These are phyloP conservation scores for Embiotoca jacksoni DNA, from an alignment of 2,113 vertebrate species.

Conservation along the genomic window DNA sequence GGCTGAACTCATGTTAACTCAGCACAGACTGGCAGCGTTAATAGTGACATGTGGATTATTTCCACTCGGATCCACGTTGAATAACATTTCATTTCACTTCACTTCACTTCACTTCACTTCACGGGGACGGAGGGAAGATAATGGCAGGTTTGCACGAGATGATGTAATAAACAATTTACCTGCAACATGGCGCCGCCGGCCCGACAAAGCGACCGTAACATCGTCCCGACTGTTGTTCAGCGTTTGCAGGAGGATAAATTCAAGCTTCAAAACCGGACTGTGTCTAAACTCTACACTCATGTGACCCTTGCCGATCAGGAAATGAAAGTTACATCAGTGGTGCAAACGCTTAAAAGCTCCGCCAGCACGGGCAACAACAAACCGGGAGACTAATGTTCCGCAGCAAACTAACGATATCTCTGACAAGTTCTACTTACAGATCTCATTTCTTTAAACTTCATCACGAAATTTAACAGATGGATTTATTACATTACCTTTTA, in stretches of 20 bases:
- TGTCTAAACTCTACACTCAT: slow-evolving; percentile 13
- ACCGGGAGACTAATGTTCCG: slow-evolving; percentile 24
- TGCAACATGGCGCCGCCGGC: slow-evolving; percentile 74
- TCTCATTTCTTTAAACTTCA: too few species aligned
- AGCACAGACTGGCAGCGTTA: too few species aligned
- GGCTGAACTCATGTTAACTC: too few species aligned
- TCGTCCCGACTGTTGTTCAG: slow-evolving; percentile 26
- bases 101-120: not conserved
- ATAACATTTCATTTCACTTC: slow-evolving; percentile 6
- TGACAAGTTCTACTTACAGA: too few species aligned
- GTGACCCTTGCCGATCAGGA: slow-evolving; percentile 66
- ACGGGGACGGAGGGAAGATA: not conserved
- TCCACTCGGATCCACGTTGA: slow-evolving; percentile 5
- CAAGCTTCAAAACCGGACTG: not conserved
- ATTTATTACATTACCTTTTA: too few species aligned
- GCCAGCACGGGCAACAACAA: not conserved
- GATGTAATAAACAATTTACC: slow-evolving; percentile 59
- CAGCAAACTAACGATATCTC: not conserved
- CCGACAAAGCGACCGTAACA: slow-evolving; percentile 81
- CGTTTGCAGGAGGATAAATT: not conserved
- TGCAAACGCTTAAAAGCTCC: slow-evolving; percentile 46
- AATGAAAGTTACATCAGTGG: slow-evolving; percentile 75
- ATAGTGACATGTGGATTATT: slow-evolving; percentile 2
- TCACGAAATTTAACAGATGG: too few species aligned
- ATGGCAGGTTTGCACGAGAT: not conserved